Evolutionary conservation across 30 jellyfish, hydroid and myxozoan genomes (phyloP).

Genomic region (Nemopilema nomurai): DNA sequence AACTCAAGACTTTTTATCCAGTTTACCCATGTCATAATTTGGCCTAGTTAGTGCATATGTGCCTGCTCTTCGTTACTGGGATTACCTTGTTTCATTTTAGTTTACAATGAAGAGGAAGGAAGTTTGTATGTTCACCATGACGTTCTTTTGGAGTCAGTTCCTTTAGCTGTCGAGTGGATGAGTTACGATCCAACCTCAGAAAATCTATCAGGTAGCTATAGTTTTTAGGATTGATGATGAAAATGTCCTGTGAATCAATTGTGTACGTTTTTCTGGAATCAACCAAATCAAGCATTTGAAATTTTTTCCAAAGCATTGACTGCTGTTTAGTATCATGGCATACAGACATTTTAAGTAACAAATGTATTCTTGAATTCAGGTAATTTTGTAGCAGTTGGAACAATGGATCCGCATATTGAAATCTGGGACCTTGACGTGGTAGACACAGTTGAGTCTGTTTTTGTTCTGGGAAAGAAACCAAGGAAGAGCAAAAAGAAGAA

Average conservation of each 20-base stretch:
- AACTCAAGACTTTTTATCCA: too few relatives aligned
- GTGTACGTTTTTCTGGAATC: too few relatives aligned
- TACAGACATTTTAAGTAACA: too few relatives aligned
- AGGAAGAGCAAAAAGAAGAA: constrained; percentile 71
- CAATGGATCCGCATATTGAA: constrained; percentile 93
- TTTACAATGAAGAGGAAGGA: constrained; percentile 87
- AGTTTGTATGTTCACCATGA: constrained; percentile 94
- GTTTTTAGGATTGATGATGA: background rate
- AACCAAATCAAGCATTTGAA: too few relatives aligned
- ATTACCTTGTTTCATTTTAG: constrained; percentile 32
- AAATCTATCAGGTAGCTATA: constrained; percentile 71
- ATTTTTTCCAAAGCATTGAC: too few relatives aligned
- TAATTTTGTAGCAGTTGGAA: constrained; percentile 86
- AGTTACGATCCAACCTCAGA: constrained; percentile 79
- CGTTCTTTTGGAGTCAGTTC: constrained; percentile 83
- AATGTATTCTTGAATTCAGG: constrained; percentile 44
- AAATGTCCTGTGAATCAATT: too few relatives aligned
- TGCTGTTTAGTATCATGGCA: too few relatives aligned
- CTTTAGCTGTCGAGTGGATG: constrained; percentile 90
- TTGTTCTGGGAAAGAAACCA: constrained; percentile 69
- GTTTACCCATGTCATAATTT: too few relatives aligned
- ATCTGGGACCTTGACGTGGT: constrained; percentile 95
- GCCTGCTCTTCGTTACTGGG: background rate
- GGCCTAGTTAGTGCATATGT: too few relatives aligned
- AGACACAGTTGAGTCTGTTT: constrained; percentile 84